phyloP scores from a whole-genome alignment of 2,888 invertebrate species.

The Amblyteles armatorius region DNA sequence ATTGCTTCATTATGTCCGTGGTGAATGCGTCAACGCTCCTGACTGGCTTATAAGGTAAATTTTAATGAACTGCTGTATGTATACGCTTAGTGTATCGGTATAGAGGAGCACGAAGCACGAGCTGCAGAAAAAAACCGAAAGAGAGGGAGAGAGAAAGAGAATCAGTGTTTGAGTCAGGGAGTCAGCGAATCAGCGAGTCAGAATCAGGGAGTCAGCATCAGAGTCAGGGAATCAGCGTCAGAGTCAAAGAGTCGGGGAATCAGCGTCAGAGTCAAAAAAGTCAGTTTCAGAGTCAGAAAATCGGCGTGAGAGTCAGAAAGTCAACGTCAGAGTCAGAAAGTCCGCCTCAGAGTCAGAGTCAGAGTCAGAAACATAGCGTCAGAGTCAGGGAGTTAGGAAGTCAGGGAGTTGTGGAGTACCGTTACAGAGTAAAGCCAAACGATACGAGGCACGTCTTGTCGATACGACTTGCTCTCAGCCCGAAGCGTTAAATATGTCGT shows the following conservation, averaged over 20 bases:
- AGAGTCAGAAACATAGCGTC: neutral
- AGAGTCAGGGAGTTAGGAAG: neutral
- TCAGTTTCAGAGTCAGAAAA: neutral
- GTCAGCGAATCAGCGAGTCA: neutral
- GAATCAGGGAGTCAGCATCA: neutral
- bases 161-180: neutral
- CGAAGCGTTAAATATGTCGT: constrained; percentile 82
- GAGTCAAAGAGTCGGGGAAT: neutral
- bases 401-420: neutral
- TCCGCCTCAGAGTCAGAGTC: neutral
- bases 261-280: neutral
- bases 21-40: constrained; percentile 80
- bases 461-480: constrained; percentile 64
- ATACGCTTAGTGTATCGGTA: constrained; percentile 68
- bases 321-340: neutral
- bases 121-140: neutral
- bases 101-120: neutral
- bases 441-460: constrained; percentile 59
- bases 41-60: constrained; percentile 81
- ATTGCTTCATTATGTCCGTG: constrained; percentile 80
- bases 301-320: neutral
- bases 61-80: constrained; percentile 81
- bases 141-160: neutral
- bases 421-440: constrained; percentile 53
- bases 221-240: neutral